Base-by-base conservation (phyloP, 1,140 invertebrate genomes). In the Achatina immaculata region DNA sequence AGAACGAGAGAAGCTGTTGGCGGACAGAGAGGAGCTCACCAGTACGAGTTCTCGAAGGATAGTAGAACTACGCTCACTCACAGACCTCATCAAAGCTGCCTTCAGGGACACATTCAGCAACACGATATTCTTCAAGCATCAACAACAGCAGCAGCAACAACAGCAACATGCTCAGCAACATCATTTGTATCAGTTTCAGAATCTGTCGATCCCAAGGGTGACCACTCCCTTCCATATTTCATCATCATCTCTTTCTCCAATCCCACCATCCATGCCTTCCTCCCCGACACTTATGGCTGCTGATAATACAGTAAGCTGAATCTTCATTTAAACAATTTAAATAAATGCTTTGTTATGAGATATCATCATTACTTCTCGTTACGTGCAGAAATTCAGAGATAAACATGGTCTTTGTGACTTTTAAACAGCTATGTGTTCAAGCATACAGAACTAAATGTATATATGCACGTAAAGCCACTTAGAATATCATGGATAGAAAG, bases 1-100 rank as follows among this genome's bases (percentile, higher is more conserved):
- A 82, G 98, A 99, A 92, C 99, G 99, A 92, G 98, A 97, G 86
- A 96, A 98, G 86, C 98, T 99, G 88, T 55, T 85, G 40, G 86
- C 86, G 7, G 87, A 88, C 76, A 93, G 98, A 86, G 98, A 98
- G 83, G 87, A 87, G 51, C 82, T 88, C 34, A 81, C 81, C 9
- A 81, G 48, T 58, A 86, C 83, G 34, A 84, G 82, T 58, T 45
- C 77, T 19, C 78, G 84, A 38, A 48, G 86, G 28, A 85, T 88
- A 38, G 81, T 88, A 24, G 87, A 88, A 69, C 81, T 88, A 0
- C 83, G 87, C 0, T 85, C 85, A 19, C 80, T 87, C 28, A 83
- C 87, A 40, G 87, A 88, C 68, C 81, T 84, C 28, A 85, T 88
- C 58, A 88, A 87, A 80, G 84, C 85, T 14, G 85, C 86, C n/a